Evolutionary conservation across 2,888 invertebrate genomes (phyloP), one percentile per base, ranked within the genome.

Genomic region (Amiota mariae): DNA sequence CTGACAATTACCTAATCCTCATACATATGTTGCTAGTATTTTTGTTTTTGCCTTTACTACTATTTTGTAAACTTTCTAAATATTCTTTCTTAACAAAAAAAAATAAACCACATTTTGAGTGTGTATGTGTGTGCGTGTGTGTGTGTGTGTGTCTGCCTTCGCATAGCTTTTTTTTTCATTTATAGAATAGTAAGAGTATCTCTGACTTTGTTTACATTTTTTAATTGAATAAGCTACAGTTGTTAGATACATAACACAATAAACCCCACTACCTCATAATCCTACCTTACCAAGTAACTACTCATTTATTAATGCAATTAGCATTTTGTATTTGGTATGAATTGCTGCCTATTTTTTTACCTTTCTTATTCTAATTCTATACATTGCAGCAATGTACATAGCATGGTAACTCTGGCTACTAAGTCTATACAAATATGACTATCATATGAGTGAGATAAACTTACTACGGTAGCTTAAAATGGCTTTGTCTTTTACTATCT

Each of bases 291-390:
- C 12, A 54, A 51, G 13, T 8, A 13, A 9, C 61, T 66, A 67
- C 71, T 80, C 78, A 77, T 75, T 84, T 86, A 84, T 84, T 81
- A 86, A 84, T 84, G 84, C 84, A 86, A 84, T 84, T 81, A 84
- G 77, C 82, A 84, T 85, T 81, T 36, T 82, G 79, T 82, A 80
- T 79, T 70, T 70, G 67, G 59, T 64, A 49, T 57, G 66, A n/a
- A 46, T n/a, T 59, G 36, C 8, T 36, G 36, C 6, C 36, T 6
- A 36, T 36, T 36, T 36, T 36, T 36, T 36, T 36, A 36, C 8
- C 36, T 36, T 36, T 36, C 36, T 6, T 36, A 6, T 36, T 36
- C 36, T 36, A 36, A 36, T 36, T 36, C 6, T 36, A 6, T 36
- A 2, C 8, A 36, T 36, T 36, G 6, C 54, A 0, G 54, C n/a